Conservation (phyloP, 2,888 invertebrate species). For the Poecilus cupreus region DNA sequence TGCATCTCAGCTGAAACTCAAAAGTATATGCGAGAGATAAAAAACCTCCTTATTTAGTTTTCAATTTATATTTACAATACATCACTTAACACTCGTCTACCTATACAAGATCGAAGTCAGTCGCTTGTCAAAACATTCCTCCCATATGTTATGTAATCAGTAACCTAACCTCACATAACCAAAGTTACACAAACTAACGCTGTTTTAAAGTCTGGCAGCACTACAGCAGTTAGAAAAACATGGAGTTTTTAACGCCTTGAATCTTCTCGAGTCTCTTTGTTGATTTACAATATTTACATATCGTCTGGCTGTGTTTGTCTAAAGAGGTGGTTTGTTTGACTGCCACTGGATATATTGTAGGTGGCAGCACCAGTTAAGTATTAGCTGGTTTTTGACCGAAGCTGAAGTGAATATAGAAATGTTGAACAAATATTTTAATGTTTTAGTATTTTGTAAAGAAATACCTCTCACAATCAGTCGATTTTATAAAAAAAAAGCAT, state of each 20-base stretch:
- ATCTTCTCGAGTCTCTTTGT: background rate
- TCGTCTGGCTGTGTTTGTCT: constrained; percentile 1
- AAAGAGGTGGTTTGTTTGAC: background rate
- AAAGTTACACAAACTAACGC: background rate
- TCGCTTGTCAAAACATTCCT: background rate
- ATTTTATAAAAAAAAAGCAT: no score
- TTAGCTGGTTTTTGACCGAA: no score
- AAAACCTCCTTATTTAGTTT: no score
- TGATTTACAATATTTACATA: constrained; percentile 21
- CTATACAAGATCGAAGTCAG: no score
- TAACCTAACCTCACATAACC: background rate
- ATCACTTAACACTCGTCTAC: no score
- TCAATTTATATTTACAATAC: no score
- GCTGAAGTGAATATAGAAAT: no score
- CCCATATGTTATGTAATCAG: background rate
- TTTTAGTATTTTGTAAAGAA: no score
- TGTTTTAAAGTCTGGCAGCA: background rate
- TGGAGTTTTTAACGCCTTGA: constrained; percentile 8
- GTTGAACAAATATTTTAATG: no score
- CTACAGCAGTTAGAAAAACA: background rate
- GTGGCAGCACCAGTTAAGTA: background rate
- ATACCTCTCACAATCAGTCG: no score
- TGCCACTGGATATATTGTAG: background rate
- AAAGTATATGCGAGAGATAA: no score
- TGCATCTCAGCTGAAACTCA: no score